These are phyloP conservation scores for Protobothrops mucrosquamatus DNA, from an alignment of 2,113 vertebrate genomes.

Conservation along the genomic window DNA sequence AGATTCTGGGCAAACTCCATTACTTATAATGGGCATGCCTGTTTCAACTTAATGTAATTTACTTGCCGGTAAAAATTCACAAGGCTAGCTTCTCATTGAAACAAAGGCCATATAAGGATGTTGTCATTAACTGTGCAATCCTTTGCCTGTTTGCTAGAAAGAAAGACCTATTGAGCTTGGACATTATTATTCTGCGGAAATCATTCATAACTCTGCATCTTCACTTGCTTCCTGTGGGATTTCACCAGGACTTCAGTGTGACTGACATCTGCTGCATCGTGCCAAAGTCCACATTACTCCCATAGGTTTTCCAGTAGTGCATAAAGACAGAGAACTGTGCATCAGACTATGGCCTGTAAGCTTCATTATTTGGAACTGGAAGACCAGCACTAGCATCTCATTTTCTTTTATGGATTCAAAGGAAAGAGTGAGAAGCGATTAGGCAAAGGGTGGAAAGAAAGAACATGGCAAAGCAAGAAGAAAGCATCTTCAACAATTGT, in stretches of 20 bases:
- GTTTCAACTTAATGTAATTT: not conserved
- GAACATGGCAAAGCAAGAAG: conserved; percentile 25
- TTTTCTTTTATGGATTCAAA: not conserved
- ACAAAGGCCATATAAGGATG: not conserved
- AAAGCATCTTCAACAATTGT: conserved; percentile 4
- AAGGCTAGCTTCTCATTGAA: not conserved
- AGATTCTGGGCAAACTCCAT: not conserved
- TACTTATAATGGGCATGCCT: not conserved
- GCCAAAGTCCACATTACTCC: not conserved
- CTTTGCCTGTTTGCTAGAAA: not conserved
- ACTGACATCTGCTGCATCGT: not conserved
- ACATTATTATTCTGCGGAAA: not conserved
- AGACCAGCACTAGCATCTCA: not conserved
- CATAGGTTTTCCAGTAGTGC: not conserved
- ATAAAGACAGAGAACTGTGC: not conserved
- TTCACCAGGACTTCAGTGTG: not conserved
- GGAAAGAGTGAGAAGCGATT: not conserved
- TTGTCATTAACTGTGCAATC: not conserved
- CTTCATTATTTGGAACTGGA: not conserved
- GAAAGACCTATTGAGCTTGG: not conserved
- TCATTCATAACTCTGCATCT: not conserved
- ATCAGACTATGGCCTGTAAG: not conserved
- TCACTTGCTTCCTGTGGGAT: not conserved
- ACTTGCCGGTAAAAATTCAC: not conserved
- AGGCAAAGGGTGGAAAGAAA: conserved; percentile 20